These are phyloP conservation scores for Phrynocephalus versicolor DNA, from an alignment of 2,113 vertebrate species.

Conservation along the genomic window DNA sequence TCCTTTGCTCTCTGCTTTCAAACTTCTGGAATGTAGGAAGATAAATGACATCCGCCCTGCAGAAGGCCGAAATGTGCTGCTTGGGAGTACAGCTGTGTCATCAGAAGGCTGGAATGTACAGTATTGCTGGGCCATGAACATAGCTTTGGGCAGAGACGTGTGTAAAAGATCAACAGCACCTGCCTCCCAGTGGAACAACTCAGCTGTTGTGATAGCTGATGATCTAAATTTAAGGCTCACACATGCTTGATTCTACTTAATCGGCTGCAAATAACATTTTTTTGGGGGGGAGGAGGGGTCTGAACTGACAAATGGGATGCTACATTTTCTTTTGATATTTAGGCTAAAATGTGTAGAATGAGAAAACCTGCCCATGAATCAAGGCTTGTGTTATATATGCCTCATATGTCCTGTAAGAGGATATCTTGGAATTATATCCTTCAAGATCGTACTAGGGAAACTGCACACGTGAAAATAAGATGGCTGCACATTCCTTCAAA, in stretches of 20 bases:
- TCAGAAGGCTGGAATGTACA: conserved; percentile 64
- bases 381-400: not conserved
- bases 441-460: not conserved
- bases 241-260: conserved; percentile 59
- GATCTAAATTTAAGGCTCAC: conserved; percentile 63
- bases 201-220: conserved; percentile 68
- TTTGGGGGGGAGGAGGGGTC: not conserved
- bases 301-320: not conserved
- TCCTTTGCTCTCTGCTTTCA: not conserved
- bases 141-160: conserved; percentile 49
- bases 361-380: not conserved
- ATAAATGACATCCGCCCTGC: conserved; percentile 45
- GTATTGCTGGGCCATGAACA: conserved; percentile 25
- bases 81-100: conserved; percentile 63
- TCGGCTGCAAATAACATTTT: conserved; percentile 26
- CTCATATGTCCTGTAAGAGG: not conserved
- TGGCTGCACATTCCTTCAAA: not conserved
- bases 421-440: not conserved
- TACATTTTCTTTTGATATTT: not conserved
- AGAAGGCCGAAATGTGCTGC: conserved; percentile 45
- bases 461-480: conserved; percentile 2
- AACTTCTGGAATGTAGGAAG: conserved; percentile 41
- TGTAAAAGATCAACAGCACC: conserved; percentile 43
- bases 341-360: not conserved
- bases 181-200: conserved; percentile 45